Conservation (phyloP, 2,797 vertebrate genomes). For the Danio aesculapii region DNA sequence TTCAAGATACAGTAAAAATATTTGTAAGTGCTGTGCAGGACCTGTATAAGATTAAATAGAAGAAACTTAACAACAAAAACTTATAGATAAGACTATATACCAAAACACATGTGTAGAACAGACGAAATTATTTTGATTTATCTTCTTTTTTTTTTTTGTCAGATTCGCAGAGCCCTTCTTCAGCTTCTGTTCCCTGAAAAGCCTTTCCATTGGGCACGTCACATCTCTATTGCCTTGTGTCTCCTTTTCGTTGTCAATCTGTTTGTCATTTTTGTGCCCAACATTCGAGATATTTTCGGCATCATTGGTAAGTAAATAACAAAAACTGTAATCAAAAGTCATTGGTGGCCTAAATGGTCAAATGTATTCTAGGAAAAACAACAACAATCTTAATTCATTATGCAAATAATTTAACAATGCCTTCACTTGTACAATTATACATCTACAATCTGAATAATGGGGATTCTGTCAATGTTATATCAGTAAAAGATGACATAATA, state of each 20-base stretch:
- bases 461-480: background rate
- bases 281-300: conserved; percentile 87
- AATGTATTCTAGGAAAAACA: too few relatives aligned
- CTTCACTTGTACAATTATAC: background rate
- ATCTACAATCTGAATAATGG: background rate
- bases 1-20: too few relatives aligned
- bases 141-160: conserved; percentile 20
- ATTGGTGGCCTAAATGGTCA: too few relatives aligned
- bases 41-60: too few relatives aligned
- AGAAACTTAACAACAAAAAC: too few relatives aligned
- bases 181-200: conserved; percentile 85
- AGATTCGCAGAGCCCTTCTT: conserved; percentile 84
- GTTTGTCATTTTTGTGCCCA: conserved; percentile 86
- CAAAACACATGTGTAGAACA: background rate
- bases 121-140: background rate
- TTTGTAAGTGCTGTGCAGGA: too few relatives aligned
- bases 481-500: background rate
- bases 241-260: conserved; percentile 83
- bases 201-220: conserved; percentile 84
- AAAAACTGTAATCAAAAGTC: background rate
- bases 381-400: background rate
- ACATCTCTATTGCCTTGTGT: conserved; percentile 78
- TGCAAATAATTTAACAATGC: background rate
- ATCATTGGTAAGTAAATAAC: conserved; percentile 77
- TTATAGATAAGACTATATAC: too few relatives aligned